Evolutionary conservation across 2,888 invertebrate species (phyloP).

Genomic region (Brenthis ino): DNA sequence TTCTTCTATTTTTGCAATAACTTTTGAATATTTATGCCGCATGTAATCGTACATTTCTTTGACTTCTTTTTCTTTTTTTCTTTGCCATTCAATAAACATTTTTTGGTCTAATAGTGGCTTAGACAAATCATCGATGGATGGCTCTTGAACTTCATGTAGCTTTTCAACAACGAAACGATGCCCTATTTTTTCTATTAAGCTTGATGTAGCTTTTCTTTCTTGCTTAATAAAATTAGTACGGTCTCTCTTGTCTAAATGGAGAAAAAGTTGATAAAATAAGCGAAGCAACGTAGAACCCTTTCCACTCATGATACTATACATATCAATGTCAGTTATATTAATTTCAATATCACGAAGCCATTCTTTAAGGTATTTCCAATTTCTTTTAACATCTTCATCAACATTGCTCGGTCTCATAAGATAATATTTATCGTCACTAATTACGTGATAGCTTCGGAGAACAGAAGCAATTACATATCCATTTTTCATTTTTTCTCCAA

Average conservation of each 20-base stretch:
- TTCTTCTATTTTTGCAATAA: slow-evolving; percentile 60
- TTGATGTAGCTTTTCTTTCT: slow-evolving; percentile 70
- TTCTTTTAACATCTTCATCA: slow-evolving; percentile 69
- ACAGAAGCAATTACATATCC: slow-evolving; percentile 82
- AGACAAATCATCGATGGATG: slow-evolving; percentile 67
- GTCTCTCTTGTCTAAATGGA: slow-evolving; percentile 82
- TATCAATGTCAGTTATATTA: slow-evolving; percentile 63
- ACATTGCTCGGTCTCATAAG: slow-evolving; percentile 68
- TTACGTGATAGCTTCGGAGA: slow-evolving; percentile 82
- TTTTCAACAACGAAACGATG: slow-evolving; percentile 64
- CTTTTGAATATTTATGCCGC: slow-evolving; percentile 69
- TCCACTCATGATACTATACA: slow-evolving; percentile 74
- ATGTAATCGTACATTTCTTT: slow-evolving; percentile 69
- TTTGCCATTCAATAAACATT: slow-evolving; percentile 83
- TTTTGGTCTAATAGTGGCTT: slow-evolving; percentile 71
- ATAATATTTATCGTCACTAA: slow-evolving; percentile 79
- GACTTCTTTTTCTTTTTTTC: slow-evolving; percentile 70
- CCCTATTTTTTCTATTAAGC: slow-evolving; percentile 63
- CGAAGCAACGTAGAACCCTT: slow-evolving; percentile 77
- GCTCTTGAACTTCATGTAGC: slow-evolving; percentile 57
- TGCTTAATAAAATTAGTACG: slow-evolving; percentile 78
- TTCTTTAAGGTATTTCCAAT: slow-evolving; percentile 74
- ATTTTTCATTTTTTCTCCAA: slow-evolving; percentile 81
- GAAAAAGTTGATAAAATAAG: slow-evolving; percentile 84
- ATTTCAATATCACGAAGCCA: slow-evolving; percentile 81